Base-by-base conservation (phyloP, 2,888 invertebrate species). In the Drosophila prostipennis region DNA sequence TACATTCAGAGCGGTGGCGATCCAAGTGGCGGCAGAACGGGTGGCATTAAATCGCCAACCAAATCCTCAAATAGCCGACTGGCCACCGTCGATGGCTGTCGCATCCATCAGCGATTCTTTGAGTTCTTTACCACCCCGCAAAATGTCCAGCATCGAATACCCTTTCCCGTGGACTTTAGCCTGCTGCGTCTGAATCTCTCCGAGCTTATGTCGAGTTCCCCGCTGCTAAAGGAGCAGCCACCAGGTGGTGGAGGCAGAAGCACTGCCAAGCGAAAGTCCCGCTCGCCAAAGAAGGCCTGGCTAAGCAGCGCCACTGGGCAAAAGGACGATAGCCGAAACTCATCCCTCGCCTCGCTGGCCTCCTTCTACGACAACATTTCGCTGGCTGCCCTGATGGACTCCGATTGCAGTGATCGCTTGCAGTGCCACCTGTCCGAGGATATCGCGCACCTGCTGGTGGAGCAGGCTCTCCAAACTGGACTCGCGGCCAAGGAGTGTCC, bases 1-100 rank as follows among this genome's bases (percentile, higher is more conserved):
- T 94, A 95, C 90, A 92, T 95, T 76, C 92, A 93, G 70, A 94
- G 94, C 56, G 93, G 92, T 6, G 92, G 92, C 2, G 92, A 92
- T 76, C 29, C 46, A 2, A 23, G 34, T 11, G 74, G 81, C 8
- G 55, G 32, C 5, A 36, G 40, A 14, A 19, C 36, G 2, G 16
- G 13, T 6, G 16, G 19, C 8, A 34, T 16, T 8, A 58, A 23
- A 45, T 64, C 72, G 0, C 55, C 69, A 0, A 57, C 52, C 7
- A 67, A 48, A 6, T 71, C 72, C 1, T 67, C 81, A 8, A 10
- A 46, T 1, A 59, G 26, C 16, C 68, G 71, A 0, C 32, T 88
- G 29, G 42, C 74, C n/a, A 64, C 67, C 0, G 26, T 76, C 29
- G 57, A 78, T 23, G 72, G 64, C 19, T 52, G 83, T 0, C 83